Conservation (phyloP, 2,113 vertebrate genomes). For the Corythoichthys intestinalis region DNA sequence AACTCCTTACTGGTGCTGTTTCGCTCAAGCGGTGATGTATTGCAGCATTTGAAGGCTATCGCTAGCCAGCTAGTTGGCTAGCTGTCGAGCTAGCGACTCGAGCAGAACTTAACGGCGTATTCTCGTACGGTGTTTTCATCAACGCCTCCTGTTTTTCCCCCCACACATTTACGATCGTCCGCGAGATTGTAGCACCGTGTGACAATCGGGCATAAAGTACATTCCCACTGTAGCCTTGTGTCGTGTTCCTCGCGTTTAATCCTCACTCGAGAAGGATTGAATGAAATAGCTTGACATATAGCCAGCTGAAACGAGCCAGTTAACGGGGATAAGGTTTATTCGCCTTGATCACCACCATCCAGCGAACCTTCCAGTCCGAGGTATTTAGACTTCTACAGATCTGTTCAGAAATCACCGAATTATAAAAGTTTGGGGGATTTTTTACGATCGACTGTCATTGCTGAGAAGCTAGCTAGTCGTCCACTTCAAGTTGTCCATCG, state of each 20-base stretch:
- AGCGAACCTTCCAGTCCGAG: constrained; percentile 27
- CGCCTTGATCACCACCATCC: constrained; percentile 20
- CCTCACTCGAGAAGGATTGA: constrained; percentile 56
- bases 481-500: constrained; percentile 31
- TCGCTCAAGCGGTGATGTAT: constrained; percentile 53
- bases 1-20: constrained; percentile 7
- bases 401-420: not conserved
- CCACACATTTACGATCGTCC: not conserved
- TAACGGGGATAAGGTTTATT: constrained; percentile 43
- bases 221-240: not conserved
- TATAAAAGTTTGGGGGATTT: constrained; percentile 5
- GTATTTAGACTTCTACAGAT: constrained; percentile 7
- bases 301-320: constrained; percentile 61
- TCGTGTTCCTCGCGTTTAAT: constrained; percentile 16
- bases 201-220: not conserved
- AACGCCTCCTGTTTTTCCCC: not conserved
- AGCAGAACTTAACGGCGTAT: constrained; percentile 36
- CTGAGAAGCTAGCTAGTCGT: constrained; percentile 14
- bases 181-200: not conserved
- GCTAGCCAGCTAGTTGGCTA: constrained; percentile 69
- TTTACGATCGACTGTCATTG: not conserved
- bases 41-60: constrained; percentile 52
- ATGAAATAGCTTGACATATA: constrained; percentile 61
- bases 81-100: constrained; percentile 69
- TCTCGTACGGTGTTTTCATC: constrained; percentile 11